Percentiles rank a stretch among this genome's conserved stretches.
Conservation (phyloP, 2,113 vertebrate genomes). For the Azemiops feae region DNA sequence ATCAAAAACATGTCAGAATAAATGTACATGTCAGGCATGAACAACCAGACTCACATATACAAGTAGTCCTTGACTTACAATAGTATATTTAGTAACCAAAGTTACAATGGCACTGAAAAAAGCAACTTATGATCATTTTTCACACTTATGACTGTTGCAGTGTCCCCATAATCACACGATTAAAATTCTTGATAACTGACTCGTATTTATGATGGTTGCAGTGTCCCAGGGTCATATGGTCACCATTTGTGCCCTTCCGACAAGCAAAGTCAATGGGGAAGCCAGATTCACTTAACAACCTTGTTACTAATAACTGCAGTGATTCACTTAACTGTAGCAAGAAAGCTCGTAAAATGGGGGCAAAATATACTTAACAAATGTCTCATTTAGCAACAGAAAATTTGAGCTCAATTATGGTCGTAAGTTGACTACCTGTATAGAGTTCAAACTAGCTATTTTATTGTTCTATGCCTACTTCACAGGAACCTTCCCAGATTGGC, state of each 20-base stretch:
- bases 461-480: neutral
- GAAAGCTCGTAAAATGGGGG: neutral
- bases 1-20: neutral
- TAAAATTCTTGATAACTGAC: neutral
- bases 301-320: neutral
- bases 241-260: neutral
- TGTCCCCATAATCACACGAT: neutral
- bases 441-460: neutral
- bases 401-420: neutral
- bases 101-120: neutral
- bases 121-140: neutral
- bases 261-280: neutral
- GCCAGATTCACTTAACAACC: neutral
- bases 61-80: too few species aligned
- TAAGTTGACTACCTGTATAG: neutral
- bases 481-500: neutral
- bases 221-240: neutral
- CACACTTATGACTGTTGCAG: neutral
- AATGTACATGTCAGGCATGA: neutral
- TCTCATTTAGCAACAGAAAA: neutral
- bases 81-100: too few species aligned
- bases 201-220: neutral
- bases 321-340: neutral
- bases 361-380: neutral
- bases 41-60: neutral